Evolutionary conservation across 2,888 invertebrate species (phyloP).

Genomic region (Tenodera sinensis): DNA sequence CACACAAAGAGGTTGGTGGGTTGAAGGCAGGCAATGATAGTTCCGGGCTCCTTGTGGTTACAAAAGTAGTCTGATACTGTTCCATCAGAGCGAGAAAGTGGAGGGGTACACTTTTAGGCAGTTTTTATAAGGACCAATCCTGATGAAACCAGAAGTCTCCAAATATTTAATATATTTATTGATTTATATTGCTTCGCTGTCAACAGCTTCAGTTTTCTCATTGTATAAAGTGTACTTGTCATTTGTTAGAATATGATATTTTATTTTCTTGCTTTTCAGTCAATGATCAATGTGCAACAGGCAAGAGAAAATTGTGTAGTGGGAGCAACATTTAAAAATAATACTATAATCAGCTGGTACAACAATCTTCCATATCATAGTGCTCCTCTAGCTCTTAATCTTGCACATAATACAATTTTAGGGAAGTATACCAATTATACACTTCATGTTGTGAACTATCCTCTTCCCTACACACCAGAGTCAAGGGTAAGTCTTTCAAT

Average conservation of each 20-base stretch:
- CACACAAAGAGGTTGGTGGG: no score
- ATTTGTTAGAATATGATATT: not conserved
- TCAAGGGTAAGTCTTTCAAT: slow-evolving; percentile 49
- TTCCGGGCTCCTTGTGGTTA: no score
- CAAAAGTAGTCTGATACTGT: no score
- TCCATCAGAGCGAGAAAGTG: no score
- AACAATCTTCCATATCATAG: slow-evolving; percentile 78
- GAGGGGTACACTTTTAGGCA: no score
- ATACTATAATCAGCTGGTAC: slow-evolving; percentile 61
- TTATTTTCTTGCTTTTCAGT: slow-evolving; percentile 11
- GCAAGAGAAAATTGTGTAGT: slow-evolving; percentile 41
- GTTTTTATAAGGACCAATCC: no score
- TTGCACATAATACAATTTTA: slow-evolving; percentile 61
- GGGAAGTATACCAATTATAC: slow-evolving; percentile 43
- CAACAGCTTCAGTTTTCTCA: no score
- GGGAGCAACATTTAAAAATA: slow-evolving; percentile 53
- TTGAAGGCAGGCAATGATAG: no score
- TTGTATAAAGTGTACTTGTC: no score
- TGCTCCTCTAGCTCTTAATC: slow-evolving; percentile 61
- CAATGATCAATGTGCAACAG: not conserved
- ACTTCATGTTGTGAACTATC: slow-evolving; percentile 58
- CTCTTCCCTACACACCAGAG: slow-evolving; percentile 59
- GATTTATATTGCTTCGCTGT: no score
- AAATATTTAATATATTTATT: no score
- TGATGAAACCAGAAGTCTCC: no score